A percentile compares a stretch with the other conserved stretches of the same genome.
Conservation (phyloP, 2,888 invertebrate species). For the Frankliniella fusca region DNA sequence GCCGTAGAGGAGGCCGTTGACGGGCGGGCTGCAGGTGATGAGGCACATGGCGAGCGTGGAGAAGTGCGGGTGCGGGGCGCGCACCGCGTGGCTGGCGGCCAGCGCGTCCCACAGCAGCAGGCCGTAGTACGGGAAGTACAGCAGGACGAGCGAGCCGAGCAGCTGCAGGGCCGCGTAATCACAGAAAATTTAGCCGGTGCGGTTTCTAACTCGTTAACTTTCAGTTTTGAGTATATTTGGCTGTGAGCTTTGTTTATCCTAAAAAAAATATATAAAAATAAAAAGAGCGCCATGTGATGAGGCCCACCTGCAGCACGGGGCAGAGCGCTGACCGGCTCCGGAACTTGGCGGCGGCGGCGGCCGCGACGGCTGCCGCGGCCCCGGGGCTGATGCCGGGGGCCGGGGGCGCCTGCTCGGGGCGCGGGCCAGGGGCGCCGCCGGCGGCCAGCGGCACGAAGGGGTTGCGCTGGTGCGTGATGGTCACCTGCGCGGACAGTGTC, state of each 20-base stretch:
- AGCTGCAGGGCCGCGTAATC: constrained; percentile 48
- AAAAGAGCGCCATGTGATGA: background rate
- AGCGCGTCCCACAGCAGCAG: constrained; percentile 64
- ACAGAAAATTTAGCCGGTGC: background rate
- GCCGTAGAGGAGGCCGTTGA: constrained; percentile 75
- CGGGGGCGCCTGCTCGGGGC: constrained; percentile 45
- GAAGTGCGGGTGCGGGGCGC: constrained; percentile 48
- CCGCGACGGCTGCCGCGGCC: constrained; percentile 44
- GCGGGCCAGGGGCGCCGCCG: constrained; percentile 62
- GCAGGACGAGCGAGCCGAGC: constrained; percentile 64
- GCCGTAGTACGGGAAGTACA: constrained; percentile 72
- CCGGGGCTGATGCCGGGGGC: constrained; percentile 46
- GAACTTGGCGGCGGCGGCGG: constrained; percentile 46
- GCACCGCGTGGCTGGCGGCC: constrained; percentile 37
- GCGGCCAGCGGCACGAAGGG: constrained; percentile 58
- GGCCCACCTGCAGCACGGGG: constrained; percentile 55
- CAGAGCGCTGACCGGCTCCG: constrained; percentile 58
- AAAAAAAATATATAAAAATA: too few relatives aligned
- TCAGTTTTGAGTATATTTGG: background rate
- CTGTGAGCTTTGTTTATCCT: background rate
- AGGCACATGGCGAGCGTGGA: constrained; percentile 61
- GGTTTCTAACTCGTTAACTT: background rate
- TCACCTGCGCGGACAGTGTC: constrained; percentile 76
- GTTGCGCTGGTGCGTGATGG: constrained; percentile 75
- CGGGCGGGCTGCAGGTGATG: constrained; percentile 64